Base-by-base conservation (phyloP, 2,113 vertebrate species). In the Sus scrofa region DNA sequence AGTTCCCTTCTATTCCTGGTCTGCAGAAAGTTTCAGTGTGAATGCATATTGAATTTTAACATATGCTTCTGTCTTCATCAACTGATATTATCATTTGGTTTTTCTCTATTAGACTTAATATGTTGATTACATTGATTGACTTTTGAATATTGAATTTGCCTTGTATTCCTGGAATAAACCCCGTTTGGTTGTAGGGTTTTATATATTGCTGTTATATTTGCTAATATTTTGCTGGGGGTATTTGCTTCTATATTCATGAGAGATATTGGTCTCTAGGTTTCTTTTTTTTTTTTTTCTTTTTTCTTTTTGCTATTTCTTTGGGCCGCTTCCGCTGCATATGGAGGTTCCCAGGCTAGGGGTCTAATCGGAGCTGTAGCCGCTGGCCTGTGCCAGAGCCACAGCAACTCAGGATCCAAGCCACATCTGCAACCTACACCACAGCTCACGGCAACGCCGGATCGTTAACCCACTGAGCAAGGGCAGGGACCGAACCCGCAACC, bases 81-180 rank as follows among this genome's bases (percentile, higher is more conserved):
- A 30, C 82, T 79, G 50, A 73, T 81, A 82, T 19, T 4, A 52
- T 93, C 44, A 34, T 88, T 34, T 65, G 50, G 3, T 60, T 81
- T 96, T 85, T 71, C 44, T 87, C 71, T 83, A 81, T 52, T 60
- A 89, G 34, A 86, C 6, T 54, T 85, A 74, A 74, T 84, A 50
- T 34, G 30, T 86, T 86, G 15, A 67, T 34, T 86, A 39, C 13
- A 26, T n/a, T 91, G 83, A 67, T 87, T 74, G 62, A 71, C 68
- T 96, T 88, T 88, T 15, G 34, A 87, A 88, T 84, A 85, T 44
- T 96, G 62, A 85, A 91, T 39, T 30, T 91, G n/a, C 86, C 54
- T 91, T 91, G 70, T 9, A 87, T 83, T 86, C 63, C 78, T 92
- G 14, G 32, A 52, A 60, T 67, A 89, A 95, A 83, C 9, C 44